Evolutionary conservation across 2,113 vertebrate genomes (phyloP).

Genomic region (Parotia lawesii): DNA sequence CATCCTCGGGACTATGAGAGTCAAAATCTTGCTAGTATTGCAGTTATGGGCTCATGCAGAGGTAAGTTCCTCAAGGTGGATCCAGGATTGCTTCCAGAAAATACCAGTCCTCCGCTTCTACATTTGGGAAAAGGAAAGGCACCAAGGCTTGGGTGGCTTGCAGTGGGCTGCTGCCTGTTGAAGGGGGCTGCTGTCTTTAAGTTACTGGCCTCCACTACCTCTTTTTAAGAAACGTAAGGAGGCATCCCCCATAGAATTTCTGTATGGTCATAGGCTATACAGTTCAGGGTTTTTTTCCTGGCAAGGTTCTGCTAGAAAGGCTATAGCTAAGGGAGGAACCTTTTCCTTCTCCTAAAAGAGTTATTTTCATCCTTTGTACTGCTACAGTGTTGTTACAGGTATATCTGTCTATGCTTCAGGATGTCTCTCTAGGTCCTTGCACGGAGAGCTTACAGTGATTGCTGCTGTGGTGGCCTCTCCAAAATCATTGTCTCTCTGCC

Average conservation of each 20-base stretch:
- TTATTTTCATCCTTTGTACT: not conserved
- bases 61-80: not conserved
- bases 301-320: not conserved
- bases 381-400: not conserved
- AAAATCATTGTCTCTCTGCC: not conserved
- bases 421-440: not conserved
- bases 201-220: not conserved
- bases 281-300: not conserved
- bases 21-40: not conserved
- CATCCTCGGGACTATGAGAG: fast-evolving
- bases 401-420: not conserved
- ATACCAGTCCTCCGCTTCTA: not conserved
- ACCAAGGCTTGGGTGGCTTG: not conserved
- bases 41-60: not conserved
- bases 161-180: not conserved
- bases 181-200: not conserved
- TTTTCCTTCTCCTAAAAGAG: not conserved
- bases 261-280: not conserved
- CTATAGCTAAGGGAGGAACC: not conserved
- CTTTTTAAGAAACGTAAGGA: not conserved
- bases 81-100: not conserved
- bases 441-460: not conserved
- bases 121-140: not conserved
- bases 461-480: not conserved
- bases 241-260: not conserved